These are phyloP conservation scores for Clarias batrachus DNA, from an alignment of 2,113 vertebrate genomes.

Conservation along the genomic window DNA sequence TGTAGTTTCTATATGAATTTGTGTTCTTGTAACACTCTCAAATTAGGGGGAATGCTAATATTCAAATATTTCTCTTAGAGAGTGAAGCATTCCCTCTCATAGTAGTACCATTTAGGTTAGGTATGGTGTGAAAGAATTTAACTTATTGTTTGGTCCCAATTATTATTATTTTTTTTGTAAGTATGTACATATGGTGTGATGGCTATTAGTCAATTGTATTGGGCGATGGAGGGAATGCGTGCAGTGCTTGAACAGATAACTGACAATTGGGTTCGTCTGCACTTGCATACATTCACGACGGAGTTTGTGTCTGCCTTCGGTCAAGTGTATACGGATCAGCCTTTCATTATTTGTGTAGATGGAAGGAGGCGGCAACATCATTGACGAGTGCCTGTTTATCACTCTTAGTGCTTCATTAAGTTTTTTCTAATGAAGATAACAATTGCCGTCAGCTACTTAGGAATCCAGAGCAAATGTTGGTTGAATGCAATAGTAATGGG, in stretches of 20 bases:
- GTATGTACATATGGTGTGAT: constrained; percentile 65
- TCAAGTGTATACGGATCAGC: constrained; percentile 7
- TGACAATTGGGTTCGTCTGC: constrained; percentile 33
- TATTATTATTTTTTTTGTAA: constrained; percentile 62
- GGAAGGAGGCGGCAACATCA: background rate
- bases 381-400: background rate
- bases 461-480: constrained; percentile 24
- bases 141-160: constrained; percentile 66
- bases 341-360: constrained; percentile 38
- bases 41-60: constrained; percentile 8
- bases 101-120: constrained; percentile 30
- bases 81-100: background rate
- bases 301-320: background rate
- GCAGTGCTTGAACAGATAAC: constrained; percentile 47
- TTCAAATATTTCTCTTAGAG: constrained; percentile 11
- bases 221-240: constrained; percentile 48
- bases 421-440: constrained; percentile 9
- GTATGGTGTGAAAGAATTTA: constrained; percentile 70
- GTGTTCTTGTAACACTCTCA: constrained; percentile 8
- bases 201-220: constrained; percentile 43
- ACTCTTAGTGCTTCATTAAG: constrained; percentile 28
- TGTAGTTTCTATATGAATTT: constrained; percentile 32
- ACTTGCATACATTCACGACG: constrained; percentile 30
- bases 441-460: constrained; percentile 24
- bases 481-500: constrained; percentile 17